These are phyloP conservation scores for Pentamera pediparva DNA, from an alignment of 53 echinoderm and acorn worm species.

Conservation along the genomic window DNA sequence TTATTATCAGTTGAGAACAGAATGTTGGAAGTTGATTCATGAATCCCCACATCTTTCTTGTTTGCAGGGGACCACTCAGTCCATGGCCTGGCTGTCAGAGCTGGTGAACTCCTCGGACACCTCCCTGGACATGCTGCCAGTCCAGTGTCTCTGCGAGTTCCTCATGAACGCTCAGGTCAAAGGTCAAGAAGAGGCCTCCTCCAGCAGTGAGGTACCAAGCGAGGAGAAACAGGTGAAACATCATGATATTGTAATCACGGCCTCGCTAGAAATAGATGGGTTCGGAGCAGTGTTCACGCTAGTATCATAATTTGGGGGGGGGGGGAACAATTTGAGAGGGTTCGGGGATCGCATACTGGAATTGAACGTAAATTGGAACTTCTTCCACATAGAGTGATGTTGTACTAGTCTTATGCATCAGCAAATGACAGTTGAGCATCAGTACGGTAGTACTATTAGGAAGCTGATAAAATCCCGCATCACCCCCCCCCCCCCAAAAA, in stretches of 20 bases:
- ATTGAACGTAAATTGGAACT: too few relatives aligned
- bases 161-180: slow-evolving; percentile 62
- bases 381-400: too few relatives aligned
- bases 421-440: too few relatives aligned
- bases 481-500: too few relatives aligned
- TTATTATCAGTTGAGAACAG: too few relatives aligned
- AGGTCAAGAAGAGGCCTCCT: slow-evolving; percentile 14
- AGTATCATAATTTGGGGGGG: too few relatives aligned
- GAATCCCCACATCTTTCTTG: too few relatives aligned
- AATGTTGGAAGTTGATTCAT: too few relatives aligned
- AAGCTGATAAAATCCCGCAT: too few relatives aligned
- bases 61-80: slow-evolving; percentile 95
- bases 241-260: neutral
- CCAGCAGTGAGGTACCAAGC: slow-evolving; percentile 35
- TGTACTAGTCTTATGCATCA: too few relatives aligned
- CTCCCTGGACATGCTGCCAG: slow-evolving; percentile 86
- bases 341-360: too few relatives aligned
- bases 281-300: neutral
- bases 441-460: too few relatives aligned
- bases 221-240: slow-evolving; percentile 82
- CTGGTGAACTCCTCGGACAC: slow-evolving; percentile 83
- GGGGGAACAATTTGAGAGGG: neutral
- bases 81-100: slow-evolving; percentile 94
- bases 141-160: slow-evolving; percentile 96
- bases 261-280: neutral